Percentiles rank a stretch among this genome's conserved stretches.
Evolutionary conservation across 1,140 invertebrate species (phyloP).

Genomic region (Drosophila tropicalis): DNA sequence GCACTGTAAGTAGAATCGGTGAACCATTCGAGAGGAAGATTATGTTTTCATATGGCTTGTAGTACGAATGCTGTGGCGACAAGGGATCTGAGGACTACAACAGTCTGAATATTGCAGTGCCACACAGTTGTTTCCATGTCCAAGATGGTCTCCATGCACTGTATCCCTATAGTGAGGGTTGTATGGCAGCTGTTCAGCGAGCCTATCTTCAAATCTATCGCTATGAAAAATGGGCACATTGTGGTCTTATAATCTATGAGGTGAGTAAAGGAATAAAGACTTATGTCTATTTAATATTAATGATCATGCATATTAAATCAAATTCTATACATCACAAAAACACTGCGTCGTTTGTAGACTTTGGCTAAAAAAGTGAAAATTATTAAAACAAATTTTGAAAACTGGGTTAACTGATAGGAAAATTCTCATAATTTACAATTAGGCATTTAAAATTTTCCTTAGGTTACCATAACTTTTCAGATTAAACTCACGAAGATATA

Average conservation of each 20-base stretch:
- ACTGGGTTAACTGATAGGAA: too few relatives aligned
- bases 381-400: too few relatives aligned
- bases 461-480: too few relatives aligned
- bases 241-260: conserved; percentile 70
- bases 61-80: conserved; percentile 75
- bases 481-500: too few relatives aligned
- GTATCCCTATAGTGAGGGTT: conserved; percentile 69
- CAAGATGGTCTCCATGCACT: conserved; percentile 61
- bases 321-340: too few relatives aligned
- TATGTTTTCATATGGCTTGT: too few relatives aligned
- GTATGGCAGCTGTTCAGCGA: conserved; percentile 60
- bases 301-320: too few relatives aligned
- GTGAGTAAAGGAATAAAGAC: conserved; percentile 29
- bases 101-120: conserved; percentile 51
- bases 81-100: conserved; percentile 59
- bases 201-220: conserved; percentile 65
- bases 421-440: too few relatives aligned
- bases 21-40: not conserved
- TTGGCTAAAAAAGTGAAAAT: too few relatives aligned
- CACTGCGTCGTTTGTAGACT: too few relatives aligned
- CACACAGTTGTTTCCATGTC: conserved; percentile 65
- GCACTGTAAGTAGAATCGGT: conserved; percentile 36
- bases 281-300: too few relatives aligned
- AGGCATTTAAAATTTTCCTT: too few relatives aligned
- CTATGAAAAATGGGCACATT: conserved; percentile 61